These are phyloP conservation scores for Agelaius tricolor DNA, from an alignment of 2,113 vertebrate genomes.

Conservation along the genomic window DNA sequence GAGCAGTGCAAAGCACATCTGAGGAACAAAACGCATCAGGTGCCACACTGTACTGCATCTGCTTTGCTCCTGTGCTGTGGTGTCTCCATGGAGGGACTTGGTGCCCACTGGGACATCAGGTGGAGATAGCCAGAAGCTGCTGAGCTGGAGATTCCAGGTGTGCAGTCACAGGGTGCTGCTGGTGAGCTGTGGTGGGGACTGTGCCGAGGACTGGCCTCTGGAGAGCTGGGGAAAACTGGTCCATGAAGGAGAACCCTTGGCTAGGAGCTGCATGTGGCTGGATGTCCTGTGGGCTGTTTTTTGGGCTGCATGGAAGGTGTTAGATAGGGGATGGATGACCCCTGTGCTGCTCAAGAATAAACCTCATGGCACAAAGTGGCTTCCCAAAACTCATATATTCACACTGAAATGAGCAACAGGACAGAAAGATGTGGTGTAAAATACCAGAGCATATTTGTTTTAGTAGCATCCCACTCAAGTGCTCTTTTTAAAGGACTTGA, in stretches of 20 bases:
- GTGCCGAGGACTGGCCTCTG: rapidly evolving
- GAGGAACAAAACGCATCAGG: not conserved
- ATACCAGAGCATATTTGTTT: slow-evolving; percentile 35
- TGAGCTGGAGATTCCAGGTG: not conserved
- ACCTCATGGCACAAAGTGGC: not conserved
- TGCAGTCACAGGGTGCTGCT: not conserved
- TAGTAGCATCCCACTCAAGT: slow-evolving; percentile 25
- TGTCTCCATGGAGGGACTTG: not conserved
- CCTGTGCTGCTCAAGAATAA: rapidly evolving
- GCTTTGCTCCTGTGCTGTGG: not conserved
- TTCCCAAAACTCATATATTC: not conserved
- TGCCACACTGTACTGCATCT: not conserved
- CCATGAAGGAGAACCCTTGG: not conserved
- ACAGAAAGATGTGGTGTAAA: not conserved
- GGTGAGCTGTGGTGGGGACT: not conserved
- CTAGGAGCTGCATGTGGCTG: not conserved
- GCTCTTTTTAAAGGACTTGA: slow-evolving; percentile 42
- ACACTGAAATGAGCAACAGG: slow-evolving; percentile 22
- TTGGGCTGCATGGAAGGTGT: not conserved
- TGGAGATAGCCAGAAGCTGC: not conserved
- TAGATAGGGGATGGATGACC: not conserved
- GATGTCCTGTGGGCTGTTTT: not conserved
- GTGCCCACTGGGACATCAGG: not conserved
- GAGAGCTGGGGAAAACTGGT: not conserved
- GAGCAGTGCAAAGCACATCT: not conserved